Conservation (phyloP, 2,888 invertebrate species). For the Campaea margaritaria region DNA sequence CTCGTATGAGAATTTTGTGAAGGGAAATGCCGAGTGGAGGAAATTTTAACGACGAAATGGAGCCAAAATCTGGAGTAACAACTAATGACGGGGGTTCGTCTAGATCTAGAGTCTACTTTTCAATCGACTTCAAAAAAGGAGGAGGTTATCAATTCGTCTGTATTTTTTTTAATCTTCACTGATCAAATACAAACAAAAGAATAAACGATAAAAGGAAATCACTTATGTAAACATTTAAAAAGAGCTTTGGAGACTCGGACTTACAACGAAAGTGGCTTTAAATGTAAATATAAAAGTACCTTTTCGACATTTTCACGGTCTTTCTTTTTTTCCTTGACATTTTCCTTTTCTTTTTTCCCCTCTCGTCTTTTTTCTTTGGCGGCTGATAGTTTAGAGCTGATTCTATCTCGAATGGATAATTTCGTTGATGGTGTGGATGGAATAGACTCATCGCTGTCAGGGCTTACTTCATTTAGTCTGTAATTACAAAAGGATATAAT, state of each 20-base stretch:
- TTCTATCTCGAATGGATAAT: conserved; percentile 66
- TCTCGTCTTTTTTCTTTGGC: conserved; percentile 56
- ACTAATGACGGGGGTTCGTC: no score
- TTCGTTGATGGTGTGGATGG: conserved; percentile 53
- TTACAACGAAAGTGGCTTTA: conserved; percentile 39
- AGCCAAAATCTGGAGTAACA: no score
- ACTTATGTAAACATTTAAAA: conserved; percentile 49
- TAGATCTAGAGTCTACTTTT: no score
- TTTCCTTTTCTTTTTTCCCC: conserved; percentile 48
- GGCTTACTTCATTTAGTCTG: conserved; percentile 64
- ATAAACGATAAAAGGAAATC: conserved; percentile 40
- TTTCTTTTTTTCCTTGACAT: conserved; percentile 54
- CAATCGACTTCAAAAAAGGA: no score
- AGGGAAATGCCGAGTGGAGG: no score
- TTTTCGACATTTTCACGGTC: conserved; percentile 67
- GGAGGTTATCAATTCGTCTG: no score
- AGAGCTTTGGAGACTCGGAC: conserved; percentile 40
- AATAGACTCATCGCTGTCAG: conserved; percentile 58
- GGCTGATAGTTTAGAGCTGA: conserved; percentile 62
- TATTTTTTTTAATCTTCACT: conserved; percentile 5
- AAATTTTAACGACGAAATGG: no score
- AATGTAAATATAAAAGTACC: conserved; percentile 56
- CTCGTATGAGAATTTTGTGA: no score
- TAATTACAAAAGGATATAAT: conserved; percentile 26
- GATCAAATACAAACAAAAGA: conserved; percentile 12